phyloP scores from a whole-genome alignment of 2,113 vertebrate species.

The Sphyrna mokarran region DNA sequence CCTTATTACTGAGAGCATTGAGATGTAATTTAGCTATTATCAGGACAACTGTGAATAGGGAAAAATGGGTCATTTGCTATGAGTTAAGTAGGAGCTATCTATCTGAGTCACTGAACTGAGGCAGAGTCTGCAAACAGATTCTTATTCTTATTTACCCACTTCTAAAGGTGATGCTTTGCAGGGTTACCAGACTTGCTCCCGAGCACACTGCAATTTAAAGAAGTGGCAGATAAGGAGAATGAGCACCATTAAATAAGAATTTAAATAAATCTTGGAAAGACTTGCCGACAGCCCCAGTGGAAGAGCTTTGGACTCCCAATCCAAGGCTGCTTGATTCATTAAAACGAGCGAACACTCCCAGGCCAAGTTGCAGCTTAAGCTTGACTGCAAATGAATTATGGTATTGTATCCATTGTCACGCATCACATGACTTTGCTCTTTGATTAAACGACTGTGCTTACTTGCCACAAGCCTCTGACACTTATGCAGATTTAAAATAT shows the following conservation, averaged over 20 bases:
- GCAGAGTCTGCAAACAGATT: background rate
- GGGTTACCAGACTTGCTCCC: background rate
- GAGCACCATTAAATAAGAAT: background rate
- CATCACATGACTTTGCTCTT: background rate
- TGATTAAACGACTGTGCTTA: background rate
- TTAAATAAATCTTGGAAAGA: background rate
- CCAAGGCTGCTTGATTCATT: background rate
- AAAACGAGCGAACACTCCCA: background rate
- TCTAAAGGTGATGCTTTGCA: constrained; percentile 1
- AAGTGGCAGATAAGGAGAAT: background rate
- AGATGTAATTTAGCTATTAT: constrained; percentile 34
- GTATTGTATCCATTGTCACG: background rate
- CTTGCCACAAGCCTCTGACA: background rate
- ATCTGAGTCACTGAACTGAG: constrained; percentile 9
- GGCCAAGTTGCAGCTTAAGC: background rate
- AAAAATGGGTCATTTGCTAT: constrained; percentile 12
- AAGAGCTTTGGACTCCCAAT: constrained; percentile 10
- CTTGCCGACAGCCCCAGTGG: background rate
- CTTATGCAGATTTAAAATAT: constrained; percentile 8
- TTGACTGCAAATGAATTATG: background rate
- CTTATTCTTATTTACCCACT: background rate
- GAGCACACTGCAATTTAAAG: background rate
- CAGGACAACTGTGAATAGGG: constrained; percentile 4
- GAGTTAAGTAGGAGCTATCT: background rate
- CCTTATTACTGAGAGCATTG: constrained; percentile 26